A percentile compares a stretch with the other conserved stretches of the same genome.
Evolutionary conservation across 1,140 invertebrate species (phyloP).

Genomic region (Trachymyrmex septentrionalis): DNA sequence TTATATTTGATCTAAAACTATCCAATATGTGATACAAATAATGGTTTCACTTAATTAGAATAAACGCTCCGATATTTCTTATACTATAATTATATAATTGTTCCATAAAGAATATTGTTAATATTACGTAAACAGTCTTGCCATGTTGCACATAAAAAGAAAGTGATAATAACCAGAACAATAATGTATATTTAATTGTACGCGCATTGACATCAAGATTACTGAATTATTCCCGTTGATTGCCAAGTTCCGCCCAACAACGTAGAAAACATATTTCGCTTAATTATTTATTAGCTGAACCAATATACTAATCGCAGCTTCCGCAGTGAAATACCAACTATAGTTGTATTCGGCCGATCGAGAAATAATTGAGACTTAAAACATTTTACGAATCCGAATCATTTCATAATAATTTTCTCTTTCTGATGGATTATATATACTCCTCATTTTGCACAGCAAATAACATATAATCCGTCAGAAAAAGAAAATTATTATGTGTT

Average conservation of each 20-base stretch:
- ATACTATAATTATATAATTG: slow-evolving; percentile 42
- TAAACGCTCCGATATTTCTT: background rate
- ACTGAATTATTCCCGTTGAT: background rate
- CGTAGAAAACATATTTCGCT: background rate
- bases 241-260: background rate
- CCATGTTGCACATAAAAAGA: slow-evolving; percentile 6
- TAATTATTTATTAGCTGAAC: background rate
- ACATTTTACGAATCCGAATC: slow-evolving; percentile 25
- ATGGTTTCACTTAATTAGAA: slow-evolving; percentile 50
- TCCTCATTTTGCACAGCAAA: background rate
- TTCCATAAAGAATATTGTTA: slow-evolving; percentile 16
- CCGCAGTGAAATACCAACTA: slow-evolving; percentile 23
- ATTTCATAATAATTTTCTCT: slow-evolving; percentile 13
- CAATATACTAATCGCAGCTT: background rate
- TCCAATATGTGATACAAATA: background rate
- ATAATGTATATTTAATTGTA: background rate
- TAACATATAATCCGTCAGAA: too few relatives aligned
- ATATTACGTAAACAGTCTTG: slow-evolving; percentile 36
- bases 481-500: too few relatives aligned
- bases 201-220: slow-evolving; percentile 13
- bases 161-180: slow-evolving; percentile 17
- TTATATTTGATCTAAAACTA: slow-evolving; percentile 7
- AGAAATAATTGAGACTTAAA: slow-evolving; percentile 20
- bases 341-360: slow-evolving; percentile 21
- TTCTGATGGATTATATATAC: background rate